Conservation (phyloP, 2,113 vertebrate species). For the Eubucco bourcierii region DNA sequence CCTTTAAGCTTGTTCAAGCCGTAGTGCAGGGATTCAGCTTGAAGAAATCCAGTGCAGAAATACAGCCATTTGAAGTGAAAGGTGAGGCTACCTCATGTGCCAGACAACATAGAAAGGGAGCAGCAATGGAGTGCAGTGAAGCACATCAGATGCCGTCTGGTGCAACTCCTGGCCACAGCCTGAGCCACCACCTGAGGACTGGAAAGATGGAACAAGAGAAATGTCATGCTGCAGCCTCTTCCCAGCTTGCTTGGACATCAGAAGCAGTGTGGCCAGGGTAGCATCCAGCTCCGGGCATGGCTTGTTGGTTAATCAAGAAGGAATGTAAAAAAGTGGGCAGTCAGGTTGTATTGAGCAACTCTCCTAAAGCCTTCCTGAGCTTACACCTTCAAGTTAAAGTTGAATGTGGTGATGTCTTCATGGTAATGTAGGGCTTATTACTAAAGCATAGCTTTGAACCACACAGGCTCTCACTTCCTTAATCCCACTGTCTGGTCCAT, state of each 20-base stretch:
- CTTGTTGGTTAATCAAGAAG: background rate
- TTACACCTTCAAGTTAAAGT: background rate
- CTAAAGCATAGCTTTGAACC: background rate
- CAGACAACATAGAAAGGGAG: background rate
- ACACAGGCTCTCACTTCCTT: background rate
- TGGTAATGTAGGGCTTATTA: background rate
- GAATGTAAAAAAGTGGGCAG: background rate
- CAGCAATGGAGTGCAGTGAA: background rate
- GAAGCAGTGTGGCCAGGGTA: background rate
- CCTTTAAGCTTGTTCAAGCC: background rate
- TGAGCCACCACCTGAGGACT: background rate
- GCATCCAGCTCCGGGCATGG: background rate
- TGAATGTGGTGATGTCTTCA: background rate
- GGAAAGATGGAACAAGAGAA: background rate
- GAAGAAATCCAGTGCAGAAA: background rate
- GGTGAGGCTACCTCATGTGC: background rate
- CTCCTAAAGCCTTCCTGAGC: background rate
- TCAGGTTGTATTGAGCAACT: background rate
- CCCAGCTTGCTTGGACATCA: background rate
- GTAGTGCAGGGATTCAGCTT: background rate
- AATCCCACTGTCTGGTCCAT: background rate
- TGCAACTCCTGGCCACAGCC: background rate
- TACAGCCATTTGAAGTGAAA: fast-evolving
- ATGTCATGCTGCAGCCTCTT: background rate
- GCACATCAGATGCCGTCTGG: background rate